phyloP scores from a whole-genome alignment of 1,140 invertebrate species.

The Papilio dardanus region DNA sequence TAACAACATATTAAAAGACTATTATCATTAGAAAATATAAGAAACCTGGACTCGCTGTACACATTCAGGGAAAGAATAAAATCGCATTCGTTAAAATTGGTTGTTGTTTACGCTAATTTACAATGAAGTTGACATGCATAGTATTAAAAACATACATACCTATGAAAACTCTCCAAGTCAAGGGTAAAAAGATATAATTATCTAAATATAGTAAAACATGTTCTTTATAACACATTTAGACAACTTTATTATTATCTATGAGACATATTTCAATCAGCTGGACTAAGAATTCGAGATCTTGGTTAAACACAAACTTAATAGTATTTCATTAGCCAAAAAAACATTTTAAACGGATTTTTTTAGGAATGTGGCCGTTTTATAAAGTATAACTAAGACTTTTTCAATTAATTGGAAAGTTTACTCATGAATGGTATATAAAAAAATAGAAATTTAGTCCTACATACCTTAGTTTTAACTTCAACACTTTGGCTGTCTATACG shows the following conservation, averaged over 20 bases:
- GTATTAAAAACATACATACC: not conserved
- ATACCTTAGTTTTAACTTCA: constrained; percentile 89
- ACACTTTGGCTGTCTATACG: constrained; percentile 85
- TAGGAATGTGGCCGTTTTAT: not conserved
- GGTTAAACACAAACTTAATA: not conserved
- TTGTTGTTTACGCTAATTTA: not conserved
- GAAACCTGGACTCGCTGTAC: not conserved
- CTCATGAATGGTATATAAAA: constrained; percentile 43
- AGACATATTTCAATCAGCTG: not conserved
- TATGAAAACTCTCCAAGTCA: not conserved
- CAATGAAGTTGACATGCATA: not conserved
- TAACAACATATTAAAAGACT: not conserved
- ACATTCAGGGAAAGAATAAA: not conserved
- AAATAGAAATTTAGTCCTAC: constrained; percentile 68
- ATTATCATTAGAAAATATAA: not conserved
- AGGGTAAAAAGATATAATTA: not conserved
- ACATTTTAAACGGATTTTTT: not conserved
- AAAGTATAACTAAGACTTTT: not conserved
- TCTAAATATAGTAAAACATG: not conserved
- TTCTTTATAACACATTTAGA: not conserved
- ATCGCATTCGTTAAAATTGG: not conserved
- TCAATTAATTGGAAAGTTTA: not conserved
- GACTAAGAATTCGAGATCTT: not conserved
- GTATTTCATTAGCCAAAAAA: not conserved
- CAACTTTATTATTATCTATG: not conserved